Evolutionary conservation across 2,888 invertebrate genomes (phyloP), one percentile per base, ranked within the genome.

Genomic region (Oxystoma pomonae): DNA sequence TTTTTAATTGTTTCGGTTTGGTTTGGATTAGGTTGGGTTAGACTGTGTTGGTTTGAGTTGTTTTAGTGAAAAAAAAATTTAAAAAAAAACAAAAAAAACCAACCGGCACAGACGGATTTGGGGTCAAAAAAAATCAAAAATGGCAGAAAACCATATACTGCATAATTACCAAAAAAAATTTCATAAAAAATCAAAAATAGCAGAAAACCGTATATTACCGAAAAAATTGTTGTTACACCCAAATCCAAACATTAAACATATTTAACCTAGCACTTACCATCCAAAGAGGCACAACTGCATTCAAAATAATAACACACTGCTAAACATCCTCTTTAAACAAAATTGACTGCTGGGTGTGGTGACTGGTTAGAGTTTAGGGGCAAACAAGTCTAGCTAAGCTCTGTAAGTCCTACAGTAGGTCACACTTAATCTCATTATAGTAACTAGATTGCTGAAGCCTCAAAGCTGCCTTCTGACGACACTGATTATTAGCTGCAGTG

Each of bases 361-460:
- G 35, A 35, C 35, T 35, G 77, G 74, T 76, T 73, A 71, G 70
- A 72, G 72, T 73, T 70, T 69, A 70, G 72, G 70, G 70, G 73
- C 74, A 81, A 80, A 82, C n/a, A n/a, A n/a, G n/a, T n/a, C 83
- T 83, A 83, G 81, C 82, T 82, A 75, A 76, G 68, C 70, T 70
- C 65, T 68, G 66, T 70, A 70, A 68, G 72, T 69, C 71, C 70
- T 69, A 3, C 35, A 12, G 12, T 35, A 35, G 35, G 35, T 35
- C 35, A 68, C 3, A 35, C 70, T 72, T 86, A 87, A 89, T 88
- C 88, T 84, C 84, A 86, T 89, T 89, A 89, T 84, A 83, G 84
- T 35, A 89, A 89, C 86, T 85, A 87, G 88, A 89, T 89, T 88
- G 3, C 83, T 84, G 88, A 89, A 89, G 87, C 87, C 87, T 84